phyloP scores from a whole-genome alignment of 2,113 vertebrate species.

The Sardina pilchardus region DNA sequence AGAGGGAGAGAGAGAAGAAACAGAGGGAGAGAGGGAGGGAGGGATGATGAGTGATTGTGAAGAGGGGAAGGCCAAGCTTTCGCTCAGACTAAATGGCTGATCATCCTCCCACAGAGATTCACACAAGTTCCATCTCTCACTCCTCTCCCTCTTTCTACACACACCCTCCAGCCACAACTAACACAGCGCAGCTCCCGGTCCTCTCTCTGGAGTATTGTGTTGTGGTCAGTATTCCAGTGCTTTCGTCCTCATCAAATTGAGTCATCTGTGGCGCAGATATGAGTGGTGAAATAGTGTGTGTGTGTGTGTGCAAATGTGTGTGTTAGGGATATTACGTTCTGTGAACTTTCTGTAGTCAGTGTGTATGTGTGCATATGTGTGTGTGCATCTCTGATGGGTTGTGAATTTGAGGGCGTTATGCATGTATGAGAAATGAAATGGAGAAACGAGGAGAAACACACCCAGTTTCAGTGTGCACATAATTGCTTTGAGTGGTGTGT shows the following conservation, averaged over 20 bases:
- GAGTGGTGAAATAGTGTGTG: background rate
- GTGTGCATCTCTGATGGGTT: too few relatives aligned
- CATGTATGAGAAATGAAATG: too few relatives aligned
- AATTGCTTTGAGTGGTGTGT: background rate
- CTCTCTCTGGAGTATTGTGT: background rate
- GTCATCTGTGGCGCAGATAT: background rate
- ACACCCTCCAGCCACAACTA: background rate
- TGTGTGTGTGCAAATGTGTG: background rate
- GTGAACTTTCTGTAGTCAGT: background rate
- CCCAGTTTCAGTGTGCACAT: too few relatives aligned
- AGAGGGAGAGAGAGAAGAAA: background rate
- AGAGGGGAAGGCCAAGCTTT: background rate
- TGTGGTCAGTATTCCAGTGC: background rate
- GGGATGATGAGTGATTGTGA: background rate
- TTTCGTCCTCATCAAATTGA: background rate
- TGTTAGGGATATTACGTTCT: too few relatives aligned
- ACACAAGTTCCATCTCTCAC: background rate
- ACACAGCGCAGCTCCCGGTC: background rate
- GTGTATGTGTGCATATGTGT: background rate
- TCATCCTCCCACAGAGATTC: background rate
- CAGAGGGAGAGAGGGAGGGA: background rate
- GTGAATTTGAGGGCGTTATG: too few relatives aligned
- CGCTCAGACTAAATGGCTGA: background rate
- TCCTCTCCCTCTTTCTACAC: background rate
- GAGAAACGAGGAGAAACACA: too few relatives aligned